Evolutionary conservation across 2,797 vertebrate species (phyloP), one percentile per base, ranked within the genome.

Genomic region (Prunella strophiata): DNA sequence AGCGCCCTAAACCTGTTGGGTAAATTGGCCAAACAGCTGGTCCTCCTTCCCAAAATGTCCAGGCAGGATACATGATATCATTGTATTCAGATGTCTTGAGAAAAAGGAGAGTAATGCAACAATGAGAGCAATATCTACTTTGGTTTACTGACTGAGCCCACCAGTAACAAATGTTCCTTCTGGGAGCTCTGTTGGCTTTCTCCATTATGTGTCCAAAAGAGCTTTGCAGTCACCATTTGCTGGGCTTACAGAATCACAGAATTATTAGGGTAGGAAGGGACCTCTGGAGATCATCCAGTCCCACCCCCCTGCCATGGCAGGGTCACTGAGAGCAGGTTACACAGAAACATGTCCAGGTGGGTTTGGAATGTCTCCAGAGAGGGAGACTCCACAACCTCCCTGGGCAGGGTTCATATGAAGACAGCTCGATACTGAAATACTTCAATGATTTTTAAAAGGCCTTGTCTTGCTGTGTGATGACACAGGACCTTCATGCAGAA

Each of bases 31-130:
- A 99, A 92, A 99, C 99, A 29, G 99, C 99, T 7, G 99, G 99
- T 23, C 99, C 99, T 13, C 99, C 99, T 98, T 99, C 99, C 99
- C 99, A 99, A 92, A 99, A 99, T 0, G 99, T 99, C 99, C 99
- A 99, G 3, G 99, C 99, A 54, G 99, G 99, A 87, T 99, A 99
- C 99, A 99, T 99, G 96, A 99, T 99, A 94, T 99, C 99, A 85
- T 97, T 97, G 96, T 99, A 99, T 72, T 99, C 99, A 26, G 98
- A 79, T 0, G 99, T 99, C 99, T 99, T 92, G 62, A 79, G 86
- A 73, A 76, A 94, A 91, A 94, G 22, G 36, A 91, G n/a, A 91
- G 11, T 7, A 85, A 85, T n/a, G 9, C 34, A 77, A 95, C 51
- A 88, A 50, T 48, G 51, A 79, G 38, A 74, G 68, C 5, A 74